A percentile compares a stretch with the other conserved stretches of the same genome.
Conservation (phyloP, 2,797 vertebrate species). For the Neomorphus geoffroyi region DNA sequence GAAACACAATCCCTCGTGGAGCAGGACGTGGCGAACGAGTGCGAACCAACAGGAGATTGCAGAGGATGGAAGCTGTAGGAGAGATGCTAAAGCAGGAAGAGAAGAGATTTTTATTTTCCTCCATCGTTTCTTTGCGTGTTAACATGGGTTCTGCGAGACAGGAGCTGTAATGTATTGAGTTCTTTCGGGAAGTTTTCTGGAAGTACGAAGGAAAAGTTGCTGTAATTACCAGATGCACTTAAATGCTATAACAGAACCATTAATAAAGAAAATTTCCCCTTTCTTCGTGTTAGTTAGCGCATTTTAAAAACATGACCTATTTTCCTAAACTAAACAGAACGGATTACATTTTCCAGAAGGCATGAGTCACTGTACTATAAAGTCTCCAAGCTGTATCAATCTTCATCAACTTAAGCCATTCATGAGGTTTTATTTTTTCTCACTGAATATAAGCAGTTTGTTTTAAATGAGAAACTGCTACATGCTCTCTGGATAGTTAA, state of each 20-base stretch:
- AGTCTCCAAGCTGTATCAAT: conserved; percentile 67
- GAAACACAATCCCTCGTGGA: background rate
- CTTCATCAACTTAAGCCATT: conserved; percentile 65
- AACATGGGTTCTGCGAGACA: background rate
- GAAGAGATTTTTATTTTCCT: background rate
- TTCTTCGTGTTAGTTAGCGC: conserved; percentile 60
- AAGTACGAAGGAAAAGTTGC: background rate
- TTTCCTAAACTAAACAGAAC: conserved; percentile 65
- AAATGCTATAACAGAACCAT: conserved; percentile 32
- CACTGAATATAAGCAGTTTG: conserved; percentile 60
- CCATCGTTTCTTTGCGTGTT: background rate
- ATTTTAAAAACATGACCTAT: conserved; percentile 67
- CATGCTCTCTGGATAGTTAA: conserved; percentile 33
- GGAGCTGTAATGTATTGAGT: background rate
- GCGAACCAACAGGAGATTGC: background rate
- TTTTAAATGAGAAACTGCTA: conserved; percentile 52
- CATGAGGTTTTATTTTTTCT: conserved; percentile 59
- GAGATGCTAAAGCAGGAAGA: background rate
- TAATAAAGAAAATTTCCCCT: conserved; percentile 50
- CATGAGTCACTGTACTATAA: conserved; percentile 61
- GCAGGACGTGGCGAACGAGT: background rate
- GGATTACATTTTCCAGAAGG: conserved; percentile 69
- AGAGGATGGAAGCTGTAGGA: background rate
- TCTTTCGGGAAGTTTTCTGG: conserved; percentile 12
- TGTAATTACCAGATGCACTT: conserved; percentile 13